These are phyloP conservation scores for Cremastinae sp. DNA, from an alignment of 2,888 invertebrate species.

Conservation along the genomic window DNA sequence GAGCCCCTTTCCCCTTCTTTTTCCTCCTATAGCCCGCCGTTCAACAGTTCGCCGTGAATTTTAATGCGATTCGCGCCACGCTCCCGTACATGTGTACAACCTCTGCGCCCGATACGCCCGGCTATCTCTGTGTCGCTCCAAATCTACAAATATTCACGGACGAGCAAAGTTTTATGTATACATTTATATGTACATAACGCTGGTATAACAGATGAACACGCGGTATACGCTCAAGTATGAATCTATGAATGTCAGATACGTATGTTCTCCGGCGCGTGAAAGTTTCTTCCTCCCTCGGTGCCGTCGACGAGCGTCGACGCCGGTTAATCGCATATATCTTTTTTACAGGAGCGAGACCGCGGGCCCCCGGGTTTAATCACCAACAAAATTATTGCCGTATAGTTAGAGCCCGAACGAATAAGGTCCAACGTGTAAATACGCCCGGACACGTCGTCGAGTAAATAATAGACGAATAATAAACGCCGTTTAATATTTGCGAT, in stretches of 20 bases:
- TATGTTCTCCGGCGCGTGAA: conserved; percentile 12
- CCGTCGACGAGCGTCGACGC: too few relatives aligned
- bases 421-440: not conserved
- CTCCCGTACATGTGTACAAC: conserved; percentile 46
- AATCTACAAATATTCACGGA: too few relatives aligned
- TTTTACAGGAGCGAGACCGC: conserved; percentile 12
- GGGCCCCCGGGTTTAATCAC: conserved; percentile 39
- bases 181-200: conserved; percentile 9
- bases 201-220: conserved; percentile 33
- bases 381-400: conserved; percentile 37
- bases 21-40: conserved; percentile 32
- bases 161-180: not conserved
- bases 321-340: conserved; percentile 53
- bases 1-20: conserved; percentile 53
- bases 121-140: conserved; percentile 20
- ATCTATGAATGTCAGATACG: conserved; percentile 41
- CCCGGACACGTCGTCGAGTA: conserved; percentile 1
- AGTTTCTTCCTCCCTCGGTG: conserved; percentile 35
- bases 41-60: conserved; percentile 73
- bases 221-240: conserved; percentile 33
- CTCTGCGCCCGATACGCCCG: conserved; percentile 40
- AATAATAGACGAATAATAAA: not conserved
- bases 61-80: conserved; percentile 71
- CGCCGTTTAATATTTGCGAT: not conserved
- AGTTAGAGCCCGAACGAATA: conserved; percentile 32